Conservation (phyloP, 23 tunicate species). For the Styela plicata region DNA sequence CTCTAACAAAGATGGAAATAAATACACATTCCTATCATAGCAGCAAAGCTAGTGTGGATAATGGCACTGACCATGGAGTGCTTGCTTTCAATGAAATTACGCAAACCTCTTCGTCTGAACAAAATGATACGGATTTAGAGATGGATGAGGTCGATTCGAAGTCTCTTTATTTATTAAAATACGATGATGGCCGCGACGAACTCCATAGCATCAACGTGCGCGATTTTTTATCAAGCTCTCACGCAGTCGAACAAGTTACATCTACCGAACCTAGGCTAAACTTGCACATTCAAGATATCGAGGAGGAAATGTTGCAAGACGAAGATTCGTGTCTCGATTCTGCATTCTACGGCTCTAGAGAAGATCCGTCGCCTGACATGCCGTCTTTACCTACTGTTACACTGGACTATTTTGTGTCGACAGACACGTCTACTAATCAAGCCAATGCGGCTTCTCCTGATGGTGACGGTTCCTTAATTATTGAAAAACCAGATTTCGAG, state of each 20-base stretch:
- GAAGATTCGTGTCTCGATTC: constrained; percentile 8
- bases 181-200: too few relatives aligned
- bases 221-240: background rate
- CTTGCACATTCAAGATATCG: background rate
- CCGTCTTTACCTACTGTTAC: constrained; percentile 2
- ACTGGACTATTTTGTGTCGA: constrained; percentile 1
- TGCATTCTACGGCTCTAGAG: background rate
- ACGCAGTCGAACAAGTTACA: background rate
- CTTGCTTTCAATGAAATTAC: background rate
- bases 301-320: background rate
- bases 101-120: background rate
- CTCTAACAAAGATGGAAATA: background rate
- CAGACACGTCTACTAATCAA: background rate
- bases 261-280: background rate
- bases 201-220: too few relatives aligned
- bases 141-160: constrained; percentile 5
- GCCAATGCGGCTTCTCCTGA: background rate
- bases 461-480: background rate
- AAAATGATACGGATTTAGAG: constrained; percentile 1
- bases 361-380: constrained; percentile 1
- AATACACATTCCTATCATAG: background rate
- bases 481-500: background rate
- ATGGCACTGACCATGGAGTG: background rate
- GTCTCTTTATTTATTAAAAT: background rate
- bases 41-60: background rate